Percentiles rank a stretch among this genome's conserved stretches.
These are phyloP conservation scores for Hipposideros armiger DNA, from an alignment of 2,113 vertebrate species.

Conservation along the genomic window DNA sequence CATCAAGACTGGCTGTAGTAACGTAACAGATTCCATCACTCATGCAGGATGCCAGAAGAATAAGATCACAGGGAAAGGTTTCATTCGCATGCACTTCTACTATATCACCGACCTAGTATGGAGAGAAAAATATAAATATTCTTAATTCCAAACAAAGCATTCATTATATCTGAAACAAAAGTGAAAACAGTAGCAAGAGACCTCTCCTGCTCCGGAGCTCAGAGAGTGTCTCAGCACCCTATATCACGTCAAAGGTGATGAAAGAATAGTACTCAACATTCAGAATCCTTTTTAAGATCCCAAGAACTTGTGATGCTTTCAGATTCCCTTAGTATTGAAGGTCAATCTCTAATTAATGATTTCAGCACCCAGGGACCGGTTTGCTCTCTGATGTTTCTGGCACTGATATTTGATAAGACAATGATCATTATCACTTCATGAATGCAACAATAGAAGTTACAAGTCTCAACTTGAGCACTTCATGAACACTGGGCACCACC, in stretches of 20 bases:
- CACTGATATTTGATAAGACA: slow-evolving; percentile 10
- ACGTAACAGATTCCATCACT: slow-evolving; percentile 94
- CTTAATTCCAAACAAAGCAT: slow-evolving; percentile 44
- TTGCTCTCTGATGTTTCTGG: slow-evolving; percentile 15
- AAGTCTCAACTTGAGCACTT: slow-evolving; percentile 14
- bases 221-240: background rate
- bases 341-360: slow-evolving; percentile 19
- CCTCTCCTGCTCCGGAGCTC: background rate
- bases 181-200: slow-evolving; percentile 11
- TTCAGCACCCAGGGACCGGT: background rate
- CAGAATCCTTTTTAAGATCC: slow-evolving; percentile 13
- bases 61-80: slow-evolving; percentile 98
- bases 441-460: slow-evolving; percentile 50
- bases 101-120: slow-evolving; percentile 95
- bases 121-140: slow-evolving; percentile 16
- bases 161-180: background rate
- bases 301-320: background rate
- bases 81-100: slow-evolving; percentile 95
- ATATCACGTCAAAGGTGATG: background rate
- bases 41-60: slow-evolving; percentile 94
- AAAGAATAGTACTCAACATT: background rate
- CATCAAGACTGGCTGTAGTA: slow-evolving; percentile 98
- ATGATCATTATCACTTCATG: slow-evolving; percentile 6
- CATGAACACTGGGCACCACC: background rate
- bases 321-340: background rate